Base-by-base conservation (phyloP, 2,797 vertebrate genomes). In the Harpagifer antarcticus region DNA sequence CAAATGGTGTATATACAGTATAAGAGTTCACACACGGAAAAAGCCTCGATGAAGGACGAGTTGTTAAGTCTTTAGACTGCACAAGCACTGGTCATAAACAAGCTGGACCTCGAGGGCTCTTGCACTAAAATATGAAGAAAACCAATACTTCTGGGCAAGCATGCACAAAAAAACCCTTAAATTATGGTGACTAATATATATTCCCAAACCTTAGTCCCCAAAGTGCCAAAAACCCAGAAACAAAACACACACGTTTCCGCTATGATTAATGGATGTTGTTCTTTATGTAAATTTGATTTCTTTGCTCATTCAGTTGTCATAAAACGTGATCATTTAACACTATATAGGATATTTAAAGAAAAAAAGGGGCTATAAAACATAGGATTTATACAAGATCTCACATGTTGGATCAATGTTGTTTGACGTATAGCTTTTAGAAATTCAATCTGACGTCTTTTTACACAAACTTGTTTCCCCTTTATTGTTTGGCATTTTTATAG, bases 61-160 rank as follows among this genome's bases (percentile, higher is more conserved):
- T 62, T 66, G 57, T 58, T 59, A 52, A 63, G 69, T 78, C 78
- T 80, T 82, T 44, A 54, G 74, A 68, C 63, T 50, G 75, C 72
- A 68, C 75, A 49, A 73, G 77, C 56, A 62, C 69, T 45, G 64
- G 70, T n/a, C 76, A 72, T 68, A 75, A 83, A 85, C 85, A 75
- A 57, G 58, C 73, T 47, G 78, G 76, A 85, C 74, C 83, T 72
- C 74, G 55, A 56, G 68, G 67, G 58, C 65, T 71, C 44, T 10
- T 37, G 59, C 69, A 45, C 53, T 54, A 50, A 86, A 71, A 81
- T 56, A 47, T 68, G 53, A 53, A 68, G 52, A 61, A 63, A 80
- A 50, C 10, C 62, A 47, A 48, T 23, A 48, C 43, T 69, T 47
- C 11, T 50, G 19, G 56, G 58, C 40, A 49, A 31, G 31, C 78